Evolutionary conservation across 1,140 invertebrate species (phyloP), one percentile per base, ranked within the genome.

Genomic region (Trichoplusia ni): DNA sequence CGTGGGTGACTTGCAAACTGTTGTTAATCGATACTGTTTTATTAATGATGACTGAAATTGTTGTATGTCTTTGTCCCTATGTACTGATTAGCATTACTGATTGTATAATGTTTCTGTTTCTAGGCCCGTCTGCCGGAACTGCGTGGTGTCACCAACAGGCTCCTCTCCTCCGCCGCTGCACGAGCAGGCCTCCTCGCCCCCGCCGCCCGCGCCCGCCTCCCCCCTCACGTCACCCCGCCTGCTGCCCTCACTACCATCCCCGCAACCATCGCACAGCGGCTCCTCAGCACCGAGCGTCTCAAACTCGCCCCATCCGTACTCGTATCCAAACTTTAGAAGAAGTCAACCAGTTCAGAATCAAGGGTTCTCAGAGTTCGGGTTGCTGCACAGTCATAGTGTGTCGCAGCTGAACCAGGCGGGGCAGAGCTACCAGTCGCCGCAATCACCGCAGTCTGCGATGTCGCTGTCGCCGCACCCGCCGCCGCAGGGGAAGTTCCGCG

Each of bases 61-160:
- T 46, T 59, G 8, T 46, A 33, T 9, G n/a, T 9, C 23, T 4
- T 5, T 8, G 29, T 14, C 6, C 9, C 35, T 47, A 42, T 9
- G 35, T 58, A 13, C 6, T 7, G 14, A 31, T 49, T 6, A 4
- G 33, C 8, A 38, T 29, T n/a, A 53, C 21, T 49, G 56, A 49
- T 25, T 4, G 27, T 13, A 27, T 9, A 31, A 21, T 21, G 65
- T 60, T 81, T 79, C 71, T 31, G 1, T 71, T 92, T 93, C 51
- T 91, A 94, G 93, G 79, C 92, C 93, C 35, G 92, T 94, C 62
- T 92, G 88, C 80, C 84, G 90, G 66, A 92, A 86, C 89, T 91
- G 89, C 88, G 91, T 86, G 67, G 82, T 90, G 19, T 91, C 88
- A 51, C 91, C 91, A 46, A 88, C 84, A 21, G 82, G 90, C 0